A percentile compares a stretch with the other conserved stretches of the same genome.
phyloP scores from a whole-genome alignment of 2,888 invertebrate species.

The Apotomis betuletana region DNA sequence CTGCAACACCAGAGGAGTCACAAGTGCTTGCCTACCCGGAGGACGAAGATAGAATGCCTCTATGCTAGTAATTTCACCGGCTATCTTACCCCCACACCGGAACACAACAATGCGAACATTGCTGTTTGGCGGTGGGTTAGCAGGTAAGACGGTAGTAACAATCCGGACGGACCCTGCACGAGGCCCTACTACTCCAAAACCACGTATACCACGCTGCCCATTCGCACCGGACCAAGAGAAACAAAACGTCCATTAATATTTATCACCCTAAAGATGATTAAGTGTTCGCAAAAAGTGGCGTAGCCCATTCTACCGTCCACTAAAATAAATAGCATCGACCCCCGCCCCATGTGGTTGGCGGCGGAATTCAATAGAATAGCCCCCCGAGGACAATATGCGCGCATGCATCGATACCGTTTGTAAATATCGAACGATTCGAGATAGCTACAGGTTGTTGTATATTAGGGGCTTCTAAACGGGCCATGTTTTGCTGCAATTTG shows the following conservation, averaged over 20 bases:
- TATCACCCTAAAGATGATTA: conserved; percentile 22
- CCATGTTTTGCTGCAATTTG: too few species aligned
- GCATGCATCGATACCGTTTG: conserved; percentile 56
- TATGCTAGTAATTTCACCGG: too few species aligned
- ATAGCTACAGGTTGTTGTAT: conserved; percentile 39
- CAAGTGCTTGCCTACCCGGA: too few species aligned
- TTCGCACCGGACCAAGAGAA: neutral
- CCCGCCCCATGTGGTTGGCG: conserved; percentile 53
- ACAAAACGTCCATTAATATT: conserved; percentile 18
- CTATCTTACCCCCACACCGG: too few species aligned
- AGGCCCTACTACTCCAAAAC: too few species aligned
- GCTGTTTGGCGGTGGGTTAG: too few species aligned
- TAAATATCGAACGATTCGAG: conserved; percentile 46
- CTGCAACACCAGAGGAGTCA: too few species aligned
- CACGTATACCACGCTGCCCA: neutral
- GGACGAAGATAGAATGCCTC: too few species aligned
- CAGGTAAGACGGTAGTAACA: too few species aligned
- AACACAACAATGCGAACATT: too few species aligned
- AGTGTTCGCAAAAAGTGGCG: conserved; percentile 4
- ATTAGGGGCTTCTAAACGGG: neutral
- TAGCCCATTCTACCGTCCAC: conserved; percentile 11
- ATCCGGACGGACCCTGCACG: too few species aligned
- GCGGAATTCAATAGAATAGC: conserved; percentile 49
- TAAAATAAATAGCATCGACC: conserved; percentile 25
- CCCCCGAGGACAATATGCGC: conserved; percentile 62